Evolutionary conservation across 2,113 vertebrate species (phyloP).

Genomic region (Heterocephalus glaber): DNA sequence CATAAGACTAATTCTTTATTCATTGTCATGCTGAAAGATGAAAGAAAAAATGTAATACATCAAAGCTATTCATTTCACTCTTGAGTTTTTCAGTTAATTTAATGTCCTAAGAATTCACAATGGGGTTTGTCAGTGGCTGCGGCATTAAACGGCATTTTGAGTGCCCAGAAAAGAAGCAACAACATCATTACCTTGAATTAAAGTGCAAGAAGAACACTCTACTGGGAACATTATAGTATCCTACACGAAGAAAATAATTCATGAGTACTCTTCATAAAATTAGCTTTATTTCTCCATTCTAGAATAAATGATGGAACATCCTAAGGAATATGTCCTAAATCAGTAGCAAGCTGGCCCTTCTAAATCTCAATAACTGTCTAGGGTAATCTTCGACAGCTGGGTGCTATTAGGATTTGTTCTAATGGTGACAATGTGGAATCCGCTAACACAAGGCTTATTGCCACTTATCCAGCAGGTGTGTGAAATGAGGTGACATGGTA

Average conservation of each 20-base stretch:
- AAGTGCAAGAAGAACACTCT: conserved; percentile 73
- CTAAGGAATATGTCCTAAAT: conserved; percentile 75
- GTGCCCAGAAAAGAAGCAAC: conserved; percentile 67
- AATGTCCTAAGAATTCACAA: conserved; percentile 67
- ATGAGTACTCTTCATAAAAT: conserved; percentile 79
- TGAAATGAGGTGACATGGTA: conserved; percentile 87
- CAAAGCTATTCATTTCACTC: conserved; percentile 57
- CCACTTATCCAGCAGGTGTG: conserved; percentile 80
- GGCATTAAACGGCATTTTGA: conserved; percentile 76
- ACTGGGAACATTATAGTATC: conserved; percentile 58
- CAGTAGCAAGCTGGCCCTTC: conserved; percentile 72
- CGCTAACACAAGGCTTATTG: conserved; percentile 77
- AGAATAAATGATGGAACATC: conserved; percentile 74
- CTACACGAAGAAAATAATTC: conserved; percentile 79
- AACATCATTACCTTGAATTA: conserved; percentile 82
- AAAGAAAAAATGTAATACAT: conserved; percentile 58
- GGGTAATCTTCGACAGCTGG: conserved; percentile 81
- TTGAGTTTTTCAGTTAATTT: conserved; percentile 75
- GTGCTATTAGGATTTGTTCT: conserved; percentile 77
- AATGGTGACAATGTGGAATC: conserved; percentile 77
- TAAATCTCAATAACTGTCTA: conserved; percentile 83
- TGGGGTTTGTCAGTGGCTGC: conserved; percentile 12
- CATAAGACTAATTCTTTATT: not conserved
- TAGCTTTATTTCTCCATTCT: conserved; percentile 79
- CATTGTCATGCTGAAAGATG: not conserved